phyloP scores from a whole-genome alignment of 2,888 invertebrate genomes.

The Iselma pallidipennis region DNA sequence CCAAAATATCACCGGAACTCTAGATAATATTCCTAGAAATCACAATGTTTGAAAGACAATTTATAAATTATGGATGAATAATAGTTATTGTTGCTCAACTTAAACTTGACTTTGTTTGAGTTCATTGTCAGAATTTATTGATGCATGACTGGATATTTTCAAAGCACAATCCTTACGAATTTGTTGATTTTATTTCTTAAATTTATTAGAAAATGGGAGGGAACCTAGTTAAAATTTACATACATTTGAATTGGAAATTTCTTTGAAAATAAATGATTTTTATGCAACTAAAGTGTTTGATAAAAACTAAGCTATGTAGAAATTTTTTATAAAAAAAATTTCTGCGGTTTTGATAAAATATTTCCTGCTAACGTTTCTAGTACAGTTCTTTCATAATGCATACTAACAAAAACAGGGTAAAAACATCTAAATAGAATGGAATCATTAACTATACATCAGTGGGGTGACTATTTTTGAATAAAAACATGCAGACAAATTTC shows the following conservation, averaged over 20 bases:
- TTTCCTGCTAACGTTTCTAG: not conserved
- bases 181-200: too few species aligned
- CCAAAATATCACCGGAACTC: not conserved
- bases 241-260: too few species aligned
- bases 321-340: too few species aligned
- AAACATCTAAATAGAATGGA: not conserved
- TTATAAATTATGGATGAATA: not conserved
- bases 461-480: not conserved
- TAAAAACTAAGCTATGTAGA: not conserved
- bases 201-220: too few species aligned
- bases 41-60: not conserved
- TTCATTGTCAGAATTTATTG: not conserved
- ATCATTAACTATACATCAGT: not conserved
- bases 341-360: not conserved
- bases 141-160: not conserved
- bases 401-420: not conserved
- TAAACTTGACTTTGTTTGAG: not conserved
- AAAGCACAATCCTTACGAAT: too few species aligned
- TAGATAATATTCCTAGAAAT: not conserved
- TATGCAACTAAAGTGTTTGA: not conserved
- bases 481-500: not conserved
- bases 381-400: not conserved
- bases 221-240: too few species aligned
- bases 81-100: not conserved
- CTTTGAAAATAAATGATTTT: not conserved